A percentile compares a stretch with the other conserved stretches of the same genome.
Conservation (phyloP, 2,113 vertebrate species). For the Poeciliopsis retropinna region DNA sequence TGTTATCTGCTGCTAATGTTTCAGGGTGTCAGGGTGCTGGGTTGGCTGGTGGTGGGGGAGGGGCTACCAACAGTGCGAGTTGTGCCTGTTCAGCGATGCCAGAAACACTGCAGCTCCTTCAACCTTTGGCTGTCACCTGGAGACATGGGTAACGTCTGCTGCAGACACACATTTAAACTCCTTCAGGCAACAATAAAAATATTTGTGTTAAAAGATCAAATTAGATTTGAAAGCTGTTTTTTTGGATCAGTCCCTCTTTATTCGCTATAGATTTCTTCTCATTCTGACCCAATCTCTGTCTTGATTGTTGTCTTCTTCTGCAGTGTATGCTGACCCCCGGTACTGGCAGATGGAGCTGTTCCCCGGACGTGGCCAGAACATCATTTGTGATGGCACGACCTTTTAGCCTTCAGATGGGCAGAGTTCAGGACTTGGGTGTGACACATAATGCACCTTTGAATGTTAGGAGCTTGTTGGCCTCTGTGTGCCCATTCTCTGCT, state of each 20-base stretch:
- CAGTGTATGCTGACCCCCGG: slow-evolving; percentile 79
- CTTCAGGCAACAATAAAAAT: not conserved
- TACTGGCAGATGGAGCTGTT: slow-evolving; percentile 83
- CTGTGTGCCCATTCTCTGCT: slow-evolving; percentile 23
- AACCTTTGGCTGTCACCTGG: slow-evolving; percentile 78
- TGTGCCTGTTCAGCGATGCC: slow-evolving; percentile 73
- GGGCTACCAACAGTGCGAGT: slow-evolving; percentile 72
- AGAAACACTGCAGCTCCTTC: slow-evolving; percentile 80
- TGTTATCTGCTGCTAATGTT: slow-evolving; percentile 19
- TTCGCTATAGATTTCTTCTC: not conserved
- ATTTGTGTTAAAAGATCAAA: not conserved
- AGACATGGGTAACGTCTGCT: slow-evolving; percentile 73
- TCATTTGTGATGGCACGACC: slow-evolving; percentile 77
- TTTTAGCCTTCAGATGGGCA: slow-evolving; percentile 44
- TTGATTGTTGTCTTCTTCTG: slow-evolving; percentile 16
- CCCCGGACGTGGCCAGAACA: slow-evolving; percentile 75
- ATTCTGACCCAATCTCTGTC: not conserved
- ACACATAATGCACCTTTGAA: slow-evolving; percentile 9
- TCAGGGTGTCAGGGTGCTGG: slow-evolving; percentile 70
- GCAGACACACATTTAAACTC: not conserved
- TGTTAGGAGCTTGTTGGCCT: slow-evolving; percentile 28
- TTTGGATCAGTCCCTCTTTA: too few species aligned
- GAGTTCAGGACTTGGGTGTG: slow-evolving; percentile 7
- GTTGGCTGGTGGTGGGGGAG: slow-evolving; percentile 79
- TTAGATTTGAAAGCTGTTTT: not conserved